phyloP scores from a whole-genome alignment of 1,140 invertebrate species.

The Drosophila gunungcola region DNA sequence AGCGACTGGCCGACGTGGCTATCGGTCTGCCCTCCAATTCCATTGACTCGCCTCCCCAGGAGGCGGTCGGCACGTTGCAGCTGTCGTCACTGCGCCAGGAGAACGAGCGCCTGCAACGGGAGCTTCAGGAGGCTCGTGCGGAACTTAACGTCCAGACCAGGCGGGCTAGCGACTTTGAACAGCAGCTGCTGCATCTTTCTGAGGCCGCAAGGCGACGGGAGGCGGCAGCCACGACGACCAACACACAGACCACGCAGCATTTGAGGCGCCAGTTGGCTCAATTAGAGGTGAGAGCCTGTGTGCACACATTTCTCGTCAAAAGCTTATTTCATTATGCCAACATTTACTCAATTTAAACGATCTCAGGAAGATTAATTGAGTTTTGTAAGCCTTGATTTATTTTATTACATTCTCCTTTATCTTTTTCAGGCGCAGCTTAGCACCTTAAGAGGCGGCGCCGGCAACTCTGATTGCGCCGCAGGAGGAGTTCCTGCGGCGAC shows the following conservation, averaged over 20 bases:
- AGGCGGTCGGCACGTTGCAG: constrained; percentile 54
- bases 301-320: too few species aligned
- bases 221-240: constrained; percentile 74
- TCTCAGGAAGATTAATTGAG: too few species aligned
- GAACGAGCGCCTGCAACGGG: constrained; percentile 87
- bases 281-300: constrained; percentile 85
- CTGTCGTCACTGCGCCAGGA: constrained; percentile 85
- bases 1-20: constrained; percentile 85
- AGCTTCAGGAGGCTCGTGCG: constrained; percentile 86
- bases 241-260: constrained; percentile 87
- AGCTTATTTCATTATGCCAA: too few species aligned
- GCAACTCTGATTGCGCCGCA: constrained; percentile 58
- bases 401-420: too few species aligned
- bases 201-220: constrained; percentile 75
- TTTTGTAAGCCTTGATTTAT: too few species aligned
- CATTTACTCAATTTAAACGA: too few species aligned
- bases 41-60: constrained; percentile 77
- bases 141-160: constrained; percentile 86
- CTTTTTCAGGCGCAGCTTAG: constrained; percentile 77
- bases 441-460: constrained; percentile 85
- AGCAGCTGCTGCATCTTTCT: constrained; percentile 85
- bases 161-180: constrained; percentile 86
- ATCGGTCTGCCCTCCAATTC: constrained; percentile 76
- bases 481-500: constrained; percentile 42
- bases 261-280: constrained; percentile 86